Evolutionary conservation across 2,888 invertebrate species (phyloP).

Genomic region (Perithous albicinctus): DNA sequence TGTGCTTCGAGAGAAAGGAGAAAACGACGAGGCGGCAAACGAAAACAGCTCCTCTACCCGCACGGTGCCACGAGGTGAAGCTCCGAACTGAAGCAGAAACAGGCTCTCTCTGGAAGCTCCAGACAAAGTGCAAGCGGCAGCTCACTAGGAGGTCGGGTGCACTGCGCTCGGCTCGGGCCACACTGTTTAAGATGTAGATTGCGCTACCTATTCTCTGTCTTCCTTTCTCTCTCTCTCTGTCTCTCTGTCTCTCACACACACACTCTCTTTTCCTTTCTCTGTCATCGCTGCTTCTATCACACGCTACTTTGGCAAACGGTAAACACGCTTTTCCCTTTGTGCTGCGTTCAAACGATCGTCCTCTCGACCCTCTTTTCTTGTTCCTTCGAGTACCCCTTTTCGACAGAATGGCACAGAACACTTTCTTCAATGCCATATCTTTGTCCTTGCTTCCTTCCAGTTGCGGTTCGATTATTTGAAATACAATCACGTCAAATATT

Average conservation of each 20-base stretch:
- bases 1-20: constrained; percentile 36
- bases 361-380: constrained; percentile 49
- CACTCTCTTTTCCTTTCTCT: too few species aligned
- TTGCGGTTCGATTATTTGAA: background rate
- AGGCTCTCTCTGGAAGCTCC: constrained; percentile 33
- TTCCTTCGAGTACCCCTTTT: constrained; percentile 58
- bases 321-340: constrained; percentile 73
- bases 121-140: constrained; percentile 59
- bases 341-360: constrained; percentile 49
- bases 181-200: constrained; percentile 79
- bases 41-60: constrained; percentile 55
- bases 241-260: constrained; percentile 1
- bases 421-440: constrained; percentile 50
- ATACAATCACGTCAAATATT: background rate
- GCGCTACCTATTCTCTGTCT: constrained; percentile 63
- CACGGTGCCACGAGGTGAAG: constrained; percentile 5
- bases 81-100: constrained; percentile 37
- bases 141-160: constrained; percentile 48
- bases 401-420: constrained; percentile 8
- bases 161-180: constrained; percentile 47
- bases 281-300: background rate
- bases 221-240: background rate
- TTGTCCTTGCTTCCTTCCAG: background rate
- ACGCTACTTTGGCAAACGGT: constrained; percentile 70
- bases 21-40: constrained; percentile 56